Evolutionary conservation across 2,797 vertebrate genomes (phyloP), one percentile per base, ranked within the genome.

Genomic region (Scleropages formosus): DNA sequence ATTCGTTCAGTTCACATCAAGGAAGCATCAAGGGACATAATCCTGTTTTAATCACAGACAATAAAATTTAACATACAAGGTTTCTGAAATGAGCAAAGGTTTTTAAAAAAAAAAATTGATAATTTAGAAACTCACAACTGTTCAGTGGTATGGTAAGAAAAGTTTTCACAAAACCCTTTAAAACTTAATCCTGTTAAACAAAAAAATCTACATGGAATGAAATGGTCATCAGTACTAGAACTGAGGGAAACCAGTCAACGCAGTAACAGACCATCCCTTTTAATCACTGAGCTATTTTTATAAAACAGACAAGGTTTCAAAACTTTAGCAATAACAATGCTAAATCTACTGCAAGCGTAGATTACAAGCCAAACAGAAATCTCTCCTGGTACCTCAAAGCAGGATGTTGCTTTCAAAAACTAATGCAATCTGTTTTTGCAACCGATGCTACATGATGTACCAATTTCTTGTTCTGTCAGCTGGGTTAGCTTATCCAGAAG

Each of bases 391-490:
- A 71, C 44, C 15, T 1, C 20, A 20, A 16, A 18, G 27, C 31
- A 64, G 69, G 11, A 66, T 31, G 47, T 12, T 65, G 61, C 44
- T 27, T 71, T 72, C 59, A 64, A 39, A 72, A 71, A 71, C 47
- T 27, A 74, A 72, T 20, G 18, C 61, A 51, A 27, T 59, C 51
- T 24, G 69, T 72, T 77, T 72, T 72, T 18, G 31, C 75, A 58
- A 77, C 68, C 47, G 61, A 47, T 65, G 61, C 75, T 58, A 64
- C 15, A 47, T 77, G 69, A 72, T 20, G 75, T 56, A 73, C 73
- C 66, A 4, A 22, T 31, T 67, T 51, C 47, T 31, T 60, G 24
- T 39, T 39, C 31, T 39, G 31, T 39, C n/a, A n/a, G n/a, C 6
- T 39, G 6, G 39, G 31, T 39, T 39, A 39, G 2, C 2, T 2